Percentiles rank a stretch among this genome's conserved stretches.
Evolutionary conservation across 2,888 invertebrate genomes (phyloP).

Genomic region (Drosophila atripex): DNA sequence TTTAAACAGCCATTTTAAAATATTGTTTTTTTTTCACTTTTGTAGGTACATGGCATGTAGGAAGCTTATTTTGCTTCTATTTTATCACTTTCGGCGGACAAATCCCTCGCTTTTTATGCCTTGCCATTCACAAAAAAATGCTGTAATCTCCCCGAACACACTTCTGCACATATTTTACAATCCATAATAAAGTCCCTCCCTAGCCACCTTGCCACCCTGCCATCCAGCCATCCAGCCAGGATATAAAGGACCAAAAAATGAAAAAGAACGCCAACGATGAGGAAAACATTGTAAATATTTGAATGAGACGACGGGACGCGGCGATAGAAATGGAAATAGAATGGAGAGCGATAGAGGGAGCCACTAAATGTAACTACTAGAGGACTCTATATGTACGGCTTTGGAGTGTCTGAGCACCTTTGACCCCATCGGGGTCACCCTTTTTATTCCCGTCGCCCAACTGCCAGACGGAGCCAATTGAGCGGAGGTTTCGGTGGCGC

Average conservation of each 20-base stretch:
- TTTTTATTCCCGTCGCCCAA: neutral
- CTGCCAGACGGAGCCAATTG: conserved; percentile 27
- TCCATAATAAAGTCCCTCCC: conserved; percentile 33
- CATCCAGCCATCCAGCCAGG: conserved; percentile 10
- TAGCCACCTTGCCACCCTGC: conserved; percentile 3
- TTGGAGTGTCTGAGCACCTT: conserved; percentile 34
- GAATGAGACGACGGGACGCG: conserved; percentile 47
- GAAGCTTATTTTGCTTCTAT: conserved; percentile 33
- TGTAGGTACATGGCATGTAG: neutral
- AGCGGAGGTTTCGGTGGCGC: conserved; percentile 60
- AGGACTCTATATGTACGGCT: conserved; percentile 53
- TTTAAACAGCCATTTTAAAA: conserved; percentile 24
- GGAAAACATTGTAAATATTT: conserved; percentile 58
- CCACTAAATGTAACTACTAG: conserved; percentile 65
- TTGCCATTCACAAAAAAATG: conserved; percentile 34
- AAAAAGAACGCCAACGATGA: conserved; percentile 11
- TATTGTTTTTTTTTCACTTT: neutral
- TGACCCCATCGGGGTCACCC: neutral
- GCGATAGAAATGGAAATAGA: conserved; percentile 30
- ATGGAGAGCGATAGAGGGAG: neutral
- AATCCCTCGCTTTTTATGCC: conserved; percentile 42
- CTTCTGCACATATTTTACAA: conserved; percentile 41
- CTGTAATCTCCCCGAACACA: conserved; percentile 37
- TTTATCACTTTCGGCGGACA: conserved; percentile 40
- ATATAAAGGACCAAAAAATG: neutral